Percentiles rank a stretch among this genome's conserved stretches.
Evolutionary conservation across 2,888 invertebrate genomes (phyloP).

Genomic region (Sinopyrophorus schimmeli): DNA sequence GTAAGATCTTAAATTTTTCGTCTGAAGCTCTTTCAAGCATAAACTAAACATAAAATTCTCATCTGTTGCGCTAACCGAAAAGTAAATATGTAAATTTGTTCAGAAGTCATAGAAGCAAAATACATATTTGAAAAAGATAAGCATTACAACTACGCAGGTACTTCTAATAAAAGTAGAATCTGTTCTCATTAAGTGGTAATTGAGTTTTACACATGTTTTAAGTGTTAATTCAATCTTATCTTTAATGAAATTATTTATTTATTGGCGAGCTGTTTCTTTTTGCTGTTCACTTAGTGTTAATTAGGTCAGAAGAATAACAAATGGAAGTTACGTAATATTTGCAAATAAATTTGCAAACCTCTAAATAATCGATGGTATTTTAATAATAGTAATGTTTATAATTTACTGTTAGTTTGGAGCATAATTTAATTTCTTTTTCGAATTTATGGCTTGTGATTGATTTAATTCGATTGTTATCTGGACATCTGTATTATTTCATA

Average conservation of each 20-base stretch:
- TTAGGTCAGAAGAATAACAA: constrained; percentile 9
- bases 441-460: too few species aligned
- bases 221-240: constrained; percentile 9
- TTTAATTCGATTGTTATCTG: too few species aligned
- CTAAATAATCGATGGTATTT: constrained; percentile 1
- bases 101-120: constrained; percentile 10
- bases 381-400: constrained; percentile 7
- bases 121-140: constrained; percentile 2
- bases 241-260: constrained; percentile 1
- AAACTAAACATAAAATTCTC: too few species aligned
- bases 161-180: background rate
- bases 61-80: too few species aligned
- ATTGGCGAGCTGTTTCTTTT: constrained; percentile 2
- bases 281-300: constrained; percentile 1
- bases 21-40: too few species aligned
- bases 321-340: constrained; percentile 5
- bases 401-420: too few species aligned
- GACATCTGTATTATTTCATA: too few species aligned
- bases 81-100: constrained; percentile 6
- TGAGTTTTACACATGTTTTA: constrained; percentile 8
- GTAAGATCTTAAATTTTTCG: too few species aligned
- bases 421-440: too few species aligned
- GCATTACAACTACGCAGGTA: constrained; percentile 1
- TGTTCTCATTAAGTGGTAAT: background rate
- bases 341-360: background rate